A percentile compares a stretch with the other conserved stretches of the same genome.
These are phyloP conservation scores for Scotopteryx bipunctaria DNA, from an alignment of 2,888 invertebrate genomes.

Conservation along the genomic window DNA sequence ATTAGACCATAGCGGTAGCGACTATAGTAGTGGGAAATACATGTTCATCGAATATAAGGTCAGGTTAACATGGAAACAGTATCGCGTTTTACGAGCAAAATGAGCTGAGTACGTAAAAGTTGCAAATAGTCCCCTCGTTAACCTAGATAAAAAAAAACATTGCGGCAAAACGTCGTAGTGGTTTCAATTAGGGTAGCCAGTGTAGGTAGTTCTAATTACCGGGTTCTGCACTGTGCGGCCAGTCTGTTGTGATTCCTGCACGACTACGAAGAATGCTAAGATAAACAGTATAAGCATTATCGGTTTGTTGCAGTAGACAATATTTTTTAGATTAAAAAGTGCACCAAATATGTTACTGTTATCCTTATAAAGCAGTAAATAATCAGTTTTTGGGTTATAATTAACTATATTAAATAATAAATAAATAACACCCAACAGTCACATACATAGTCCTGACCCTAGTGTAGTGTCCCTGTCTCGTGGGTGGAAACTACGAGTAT, in stretches of 20 bases:
- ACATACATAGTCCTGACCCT: too few relatives aligned
- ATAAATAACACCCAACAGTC: too few relatives aligned
- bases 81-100: constrained; percentile 12
- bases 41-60: too few relatives aligned
- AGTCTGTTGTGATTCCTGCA: constrained; percentile 22
- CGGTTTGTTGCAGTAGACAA: neutral
- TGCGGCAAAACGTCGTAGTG: constrained; percentile 55
- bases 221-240: constrained; percentile 13
- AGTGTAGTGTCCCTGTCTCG: too few relatives aligned
- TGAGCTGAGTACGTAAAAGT: constrained; percentile 11
- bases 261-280: constrained; percentile 17
- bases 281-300: neutral
- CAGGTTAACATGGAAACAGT: neutral
- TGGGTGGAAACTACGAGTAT: too few relatives aligned
- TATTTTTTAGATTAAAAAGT: too few relatives aligned
- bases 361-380: too few relatives aligned
- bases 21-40: too few relatives aligned
- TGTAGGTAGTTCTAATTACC: constrained; percentile 54
- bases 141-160: constrained; percentile 47
- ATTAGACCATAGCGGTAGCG: too few relatives aligned
- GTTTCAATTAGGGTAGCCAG: constrained; percentile 63
- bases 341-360: too few relatives aligned
- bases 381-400: too few relatives aligned
- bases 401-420: too few relatives aligned
- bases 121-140: constrained; percentile 48